Conservation (phyloP, 2,797 vertebrate genomes). For the Tokudaia muenninki region DNA sequence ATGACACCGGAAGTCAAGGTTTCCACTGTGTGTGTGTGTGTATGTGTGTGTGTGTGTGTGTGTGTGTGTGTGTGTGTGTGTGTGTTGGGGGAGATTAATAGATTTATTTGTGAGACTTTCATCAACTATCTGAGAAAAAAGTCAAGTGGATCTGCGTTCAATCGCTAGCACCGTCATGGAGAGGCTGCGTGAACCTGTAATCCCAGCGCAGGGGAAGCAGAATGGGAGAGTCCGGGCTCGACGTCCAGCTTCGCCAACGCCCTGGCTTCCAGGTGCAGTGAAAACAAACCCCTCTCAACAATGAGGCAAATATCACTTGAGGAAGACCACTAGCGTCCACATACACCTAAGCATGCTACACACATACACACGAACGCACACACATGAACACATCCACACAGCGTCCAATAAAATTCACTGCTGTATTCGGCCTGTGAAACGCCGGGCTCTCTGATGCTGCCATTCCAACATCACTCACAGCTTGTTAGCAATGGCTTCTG, state of each 20-base stretch:
- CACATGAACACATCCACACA: not conserved
- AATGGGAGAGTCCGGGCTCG: not conserved
- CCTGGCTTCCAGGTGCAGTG: not conserved
- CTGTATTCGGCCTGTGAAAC: not conserved
- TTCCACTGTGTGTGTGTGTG: too few relatives aligned
- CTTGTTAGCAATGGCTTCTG: not conserved
- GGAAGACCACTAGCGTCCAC: not conserved
- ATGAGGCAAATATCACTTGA: not conserved
- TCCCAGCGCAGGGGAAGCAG: not conserved
- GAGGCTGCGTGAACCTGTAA: rapidly evolving
- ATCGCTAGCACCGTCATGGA: not conserved
- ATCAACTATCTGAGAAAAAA: not conserved
- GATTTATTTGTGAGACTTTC: not conserved
- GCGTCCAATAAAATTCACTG: not conserved
- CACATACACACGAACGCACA: not conserved
- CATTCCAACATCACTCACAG: not conserved
- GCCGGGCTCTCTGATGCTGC: not conserved
- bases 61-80: too few relatives aligned
- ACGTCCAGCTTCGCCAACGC: not conserved
- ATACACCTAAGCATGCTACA: not conserved
- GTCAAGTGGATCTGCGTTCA: not conserved
- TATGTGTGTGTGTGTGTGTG: too few relatives aligned
- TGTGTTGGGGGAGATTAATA: too few relatives aligned
- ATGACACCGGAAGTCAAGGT: too few relatives aligned
- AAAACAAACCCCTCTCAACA: not conserved